phyloP scores from a whole-genome alignment of 2,888 invertebrate species.

The Alentia gelatinosa region DNA sequence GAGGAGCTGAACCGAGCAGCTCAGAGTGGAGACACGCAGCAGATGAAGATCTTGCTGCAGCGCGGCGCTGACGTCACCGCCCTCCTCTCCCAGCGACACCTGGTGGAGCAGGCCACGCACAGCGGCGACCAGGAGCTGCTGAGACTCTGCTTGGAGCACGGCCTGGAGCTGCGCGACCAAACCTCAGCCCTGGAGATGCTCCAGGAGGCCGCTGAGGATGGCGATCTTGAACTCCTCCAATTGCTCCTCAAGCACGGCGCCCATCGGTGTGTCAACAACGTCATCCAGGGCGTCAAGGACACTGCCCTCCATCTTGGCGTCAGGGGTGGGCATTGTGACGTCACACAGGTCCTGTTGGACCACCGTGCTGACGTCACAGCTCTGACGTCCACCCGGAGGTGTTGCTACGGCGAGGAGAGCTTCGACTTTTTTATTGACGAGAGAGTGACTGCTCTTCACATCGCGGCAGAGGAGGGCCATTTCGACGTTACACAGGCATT shows the following conservation, averaged over 20 bases:
- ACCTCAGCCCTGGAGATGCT: not conserved
- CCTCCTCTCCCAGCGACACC: not conserved
- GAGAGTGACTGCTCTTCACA: not conserved
- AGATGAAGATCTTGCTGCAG: not conserved
- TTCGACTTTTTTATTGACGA: conserved; percentile 31
- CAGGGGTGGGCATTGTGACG: not conserved
- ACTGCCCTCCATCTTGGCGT: conserved; percentile 27
- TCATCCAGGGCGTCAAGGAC: conserved; percentile 32
- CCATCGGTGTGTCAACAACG: not conserved
- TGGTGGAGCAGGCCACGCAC: not conserved
- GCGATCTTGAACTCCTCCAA: not conserved
- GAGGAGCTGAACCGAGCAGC: not conserved
- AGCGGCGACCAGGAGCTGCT: conserved; percentile 26
- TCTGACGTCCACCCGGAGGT: conserved; percentile 1
- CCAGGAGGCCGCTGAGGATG: conserved; percentile 19
- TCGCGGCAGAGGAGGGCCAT: conserved; percentile 21
- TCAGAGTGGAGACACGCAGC: not conserved
- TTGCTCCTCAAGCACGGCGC: conserved; percentile 20
- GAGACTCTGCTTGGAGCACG: not conserved
- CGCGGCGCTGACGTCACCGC: not conserved
- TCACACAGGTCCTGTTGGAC: not conserved
- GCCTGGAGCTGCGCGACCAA: not conserved
- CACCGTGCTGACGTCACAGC: not conserved
- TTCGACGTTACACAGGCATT: conserved; percentile 5
- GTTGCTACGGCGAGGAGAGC: not conserved